Evolutionary conservation across 2,113 vertebrate genomes (phyloP).

Genomic region (Hymenochirus boettgeri): DNA sequence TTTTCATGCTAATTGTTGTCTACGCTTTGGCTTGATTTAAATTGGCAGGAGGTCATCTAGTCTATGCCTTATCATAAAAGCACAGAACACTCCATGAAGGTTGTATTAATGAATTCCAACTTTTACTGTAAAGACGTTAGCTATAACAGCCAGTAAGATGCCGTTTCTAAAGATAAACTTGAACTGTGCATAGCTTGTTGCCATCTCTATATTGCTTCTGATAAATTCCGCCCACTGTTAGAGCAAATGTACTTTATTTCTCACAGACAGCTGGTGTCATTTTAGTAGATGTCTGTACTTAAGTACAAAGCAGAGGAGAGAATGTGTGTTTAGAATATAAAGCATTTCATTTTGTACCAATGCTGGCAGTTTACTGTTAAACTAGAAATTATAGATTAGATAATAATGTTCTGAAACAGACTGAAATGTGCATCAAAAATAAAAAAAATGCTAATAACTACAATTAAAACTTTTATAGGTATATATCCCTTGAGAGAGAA

Average conservation of each 20-base stretch:
- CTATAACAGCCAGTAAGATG: not conserved
- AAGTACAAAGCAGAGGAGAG: constrained; percentile 28
- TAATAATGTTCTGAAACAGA: constrained; percentile 20
- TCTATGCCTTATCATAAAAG: not conserved
- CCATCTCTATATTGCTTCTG: constrained; percentile 13
- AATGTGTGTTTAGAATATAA: constrained; percentile 19
- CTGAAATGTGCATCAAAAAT: constrained; percentile 11
- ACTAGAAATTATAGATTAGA: not conserved
- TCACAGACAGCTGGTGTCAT: constrained; percentile 35
- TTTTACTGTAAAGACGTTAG: not conserved
- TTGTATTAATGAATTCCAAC: not conserved
- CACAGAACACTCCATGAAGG: not conserved
- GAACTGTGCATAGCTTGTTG: constrained; percentile 7
- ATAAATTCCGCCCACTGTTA: constrained; percentile 25
- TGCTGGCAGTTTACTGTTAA: constrained; percentile 30
- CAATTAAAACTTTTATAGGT: constrained; percentile 20
- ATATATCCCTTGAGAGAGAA: not conserved
- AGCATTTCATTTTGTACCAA: constrained; percentile 17
- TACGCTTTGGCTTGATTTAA: not conserved
- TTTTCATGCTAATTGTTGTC: too few species aligned
- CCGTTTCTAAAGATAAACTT: constrained; percentile 5
- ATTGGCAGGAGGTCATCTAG: not conserved
- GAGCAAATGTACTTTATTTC: constrained; percentile 12
- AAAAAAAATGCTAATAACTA: accelerated
- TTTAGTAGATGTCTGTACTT: constrained; percentile 27